Base-by-base conservation (phyloP, 2,888 invertebrate species). In the Cosmia trapezina region DNA sequence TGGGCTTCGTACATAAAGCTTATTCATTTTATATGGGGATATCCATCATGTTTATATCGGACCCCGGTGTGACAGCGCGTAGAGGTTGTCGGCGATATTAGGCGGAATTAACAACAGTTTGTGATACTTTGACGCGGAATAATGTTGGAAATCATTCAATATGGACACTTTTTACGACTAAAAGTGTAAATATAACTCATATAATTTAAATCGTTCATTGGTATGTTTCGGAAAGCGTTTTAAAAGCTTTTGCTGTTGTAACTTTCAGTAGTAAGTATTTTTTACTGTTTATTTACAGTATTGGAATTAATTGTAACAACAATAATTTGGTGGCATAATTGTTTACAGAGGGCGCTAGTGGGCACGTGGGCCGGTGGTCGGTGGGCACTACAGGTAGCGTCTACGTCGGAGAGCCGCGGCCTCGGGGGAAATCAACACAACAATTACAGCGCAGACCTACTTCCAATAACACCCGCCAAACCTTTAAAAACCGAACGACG, bases 31-130 rank as follows among this genome's bases (percentile, higher is more conserved):
- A 91, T 93, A 93, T 91, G 92, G 89, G 91, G 91, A 91, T 91
- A 95, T 95, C 94, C 94, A 96, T 96, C 95, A 96, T 94, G 90
- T 92, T 93, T 91, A 92, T 93, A 94, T 94, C 94, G 92, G 92
- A 89, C 91, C 90, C 91, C 86, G 91, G 89, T 93, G 90, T 93
- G 94, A 94, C 94, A 93, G 91, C 92, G 89, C 88, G 92, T 93
- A 93, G 93, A 94, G 93, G 93, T 93, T 94, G 92, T 90, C 90
- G 91, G 88, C 92, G 92, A 94, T 94, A 95, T 95, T 95, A 95
- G 94, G 90, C 89, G 89, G 92, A 94, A 95, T 95, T 94, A 95
- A 95, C 94, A 94, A 91, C 94, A 93, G 93, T 94, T 94, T 93
- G 91, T 91, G 91, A 93, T 92, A 94, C 93, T 94, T 92, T 93